Conservation (phyloP, 2,113 vertebrate genomes). For the Passer montanus region DNA sequence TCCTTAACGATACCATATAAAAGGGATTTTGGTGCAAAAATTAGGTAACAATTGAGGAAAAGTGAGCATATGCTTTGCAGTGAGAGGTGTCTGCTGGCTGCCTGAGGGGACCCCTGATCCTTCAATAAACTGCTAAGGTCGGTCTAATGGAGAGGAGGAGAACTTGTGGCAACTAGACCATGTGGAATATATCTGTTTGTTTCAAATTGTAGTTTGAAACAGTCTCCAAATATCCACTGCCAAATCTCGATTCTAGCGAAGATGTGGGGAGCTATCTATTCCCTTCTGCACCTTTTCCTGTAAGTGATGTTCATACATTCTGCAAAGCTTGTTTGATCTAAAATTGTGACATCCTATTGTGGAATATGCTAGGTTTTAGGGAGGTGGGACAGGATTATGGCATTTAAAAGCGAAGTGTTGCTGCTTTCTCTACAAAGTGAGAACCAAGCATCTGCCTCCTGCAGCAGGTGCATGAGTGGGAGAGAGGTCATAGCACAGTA, state of each 20-base stretch:
- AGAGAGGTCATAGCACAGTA: not conserved
- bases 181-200: rapidly evolving
- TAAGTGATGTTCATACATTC: not conserved
- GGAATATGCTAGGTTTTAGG: not conserved
- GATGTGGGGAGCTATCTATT: not conserved
- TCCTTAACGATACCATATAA: not conserved
- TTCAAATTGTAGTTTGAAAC: not conserved
- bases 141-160: not conserved
- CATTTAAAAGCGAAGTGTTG: rapidly evolving
- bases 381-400: not conserved
- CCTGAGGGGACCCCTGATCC: not conserved
- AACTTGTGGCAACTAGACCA: not conserved
- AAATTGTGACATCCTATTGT: not conserved
- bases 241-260: not conserved
- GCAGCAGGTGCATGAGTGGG: not conserved
- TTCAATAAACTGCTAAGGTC: not conserved
- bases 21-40: not conserved
- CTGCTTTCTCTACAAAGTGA: not conserved
- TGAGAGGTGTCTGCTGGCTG: not conserved
- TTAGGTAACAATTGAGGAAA: not conserved
- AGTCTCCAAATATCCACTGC: not conserved
- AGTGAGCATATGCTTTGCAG: not conserved
- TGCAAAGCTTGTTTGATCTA: not conserved
- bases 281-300: not conserved
- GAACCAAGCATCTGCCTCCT: not conserved